Evolutionary conservation across 1,140 invertebrate species (phyloP), one percentile per base, ranked within the genome.

Genomic region (Chironomus striatipennis): DNA sequence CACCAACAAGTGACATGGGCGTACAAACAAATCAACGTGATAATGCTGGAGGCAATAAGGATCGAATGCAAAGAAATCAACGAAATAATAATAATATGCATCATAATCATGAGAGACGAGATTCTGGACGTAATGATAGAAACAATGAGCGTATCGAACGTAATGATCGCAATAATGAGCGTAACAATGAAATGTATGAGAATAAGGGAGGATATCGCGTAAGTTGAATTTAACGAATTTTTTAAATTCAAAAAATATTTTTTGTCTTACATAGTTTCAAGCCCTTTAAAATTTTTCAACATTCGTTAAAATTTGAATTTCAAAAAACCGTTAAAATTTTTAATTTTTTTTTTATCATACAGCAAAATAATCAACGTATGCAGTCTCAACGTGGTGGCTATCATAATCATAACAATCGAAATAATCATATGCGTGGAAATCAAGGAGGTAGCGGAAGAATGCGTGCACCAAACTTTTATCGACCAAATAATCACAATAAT

Each of bases 1-100:
- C 92, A 77, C 91, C 93, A 64, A 93, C 93, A 5, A 88, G 89
- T 75, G 94, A 96, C 82, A 90, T 94, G 80, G 88, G 90, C 75
- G 90, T 90, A 73, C 93, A 96, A 83, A 87, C 88, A 78, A 81
- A 79, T 79, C 79, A 83, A 75, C 79, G 80, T 72, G 75, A 77
- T 5, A 43, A 70, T 70, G 18, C 17, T 18, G 65, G 5, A 3
- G 65, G 17, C 20, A 70, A 70, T 12, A 70, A 70, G 18, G 65
- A 70, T 18, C 17, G 20, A 21, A 18, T 18, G n/a, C 65, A 18
- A 10, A 70, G 65, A 17, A 47, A 72, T 74, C 2, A 73, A 57
- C 74, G 65, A 24, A 20, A 80, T 72, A 79, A 79, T 65, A 79
- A 78, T 43, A 76, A 57, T 12, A 12, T n/a, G 47, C 47, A 57